Percentiles rank a stretch among this genome's conserved stretches.
These are phyloP conservation scores for Anthrax anthrax DNA, from an alignment of 2,888 invertebrate species.

Conservation along the genomic window DNA sequence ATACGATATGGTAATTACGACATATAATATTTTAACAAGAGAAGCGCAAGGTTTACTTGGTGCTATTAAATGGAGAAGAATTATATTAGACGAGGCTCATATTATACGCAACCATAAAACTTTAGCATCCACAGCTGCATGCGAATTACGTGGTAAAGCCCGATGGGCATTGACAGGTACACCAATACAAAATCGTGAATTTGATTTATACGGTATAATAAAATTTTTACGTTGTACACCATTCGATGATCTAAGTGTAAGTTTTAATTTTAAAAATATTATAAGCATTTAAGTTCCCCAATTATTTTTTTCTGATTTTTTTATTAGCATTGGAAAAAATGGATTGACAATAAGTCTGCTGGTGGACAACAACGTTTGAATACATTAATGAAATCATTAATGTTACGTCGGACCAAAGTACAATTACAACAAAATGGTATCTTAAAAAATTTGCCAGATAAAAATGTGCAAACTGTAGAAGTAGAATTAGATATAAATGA, in stretches of 20 bases:
- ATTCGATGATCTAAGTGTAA: conserved; percentile 66
- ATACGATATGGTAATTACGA: conserved; percentile 76
- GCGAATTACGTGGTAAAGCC: conserved; percentile 33
- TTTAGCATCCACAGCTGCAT: conserved; percentile 55
- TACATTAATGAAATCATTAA: conserved; percentile 66
- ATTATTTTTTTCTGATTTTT: not conserved
- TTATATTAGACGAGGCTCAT: conserved; percentile 91
- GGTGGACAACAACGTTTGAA: conserved; percentile 70
- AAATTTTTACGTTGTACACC: conserved; percentile 78
- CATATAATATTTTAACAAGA: conserved; percentile 60
- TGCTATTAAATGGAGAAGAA: conserved; percentile 65
- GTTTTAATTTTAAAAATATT: conserved; percentile 15
- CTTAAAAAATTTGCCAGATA: conserved; percentile 47
- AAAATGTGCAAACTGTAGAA: conserved; percentile 40
- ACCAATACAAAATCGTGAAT: conserved; percentile 86
- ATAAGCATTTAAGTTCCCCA: no score
- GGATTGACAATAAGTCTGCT: conserved; percentile 72
- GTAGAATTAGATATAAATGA: conserved; percentile 55
- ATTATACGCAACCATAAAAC: conserved; percentile 78
- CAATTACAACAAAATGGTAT: conserved; percentile 54
- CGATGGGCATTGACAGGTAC: conserved; percentile 89
- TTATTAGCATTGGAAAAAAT: conserved; percentile 70
- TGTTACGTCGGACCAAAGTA: conserved; percentile 77
- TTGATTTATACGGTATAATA: conserved; percentile 63
- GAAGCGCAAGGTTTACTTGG: conserved; percentile 50